Base-by-base conservation (phyloP, 2,113 vertebrate species). In the Mohoua ochrocephala region DNA sequence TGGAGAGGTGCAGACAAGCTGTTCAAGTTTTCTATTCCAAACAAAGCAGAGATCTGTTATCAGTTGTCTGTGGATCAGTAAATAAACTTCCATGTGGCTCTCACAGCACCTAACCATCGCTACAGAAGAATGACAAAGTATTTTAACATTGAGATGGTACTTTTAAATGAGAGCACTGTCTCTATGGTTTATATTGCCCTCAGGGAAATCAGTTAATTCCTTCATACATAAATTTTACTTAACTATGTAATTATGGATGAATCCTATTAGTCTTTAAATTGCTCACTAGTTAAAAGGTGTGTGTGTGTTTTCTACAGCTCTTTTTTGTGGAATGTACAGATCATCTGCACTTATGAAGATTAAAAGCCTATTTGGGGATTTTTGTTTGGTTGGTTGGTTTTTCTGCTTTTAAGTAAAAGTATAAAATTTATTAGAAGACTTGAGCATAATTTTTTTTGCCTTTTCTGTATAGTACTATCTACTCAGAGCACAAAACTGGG, bases 1-100 rank as follows among this genome's bases (percentile, higher is more conserved):
- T 97, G 98, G 99, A 98, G 98, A 98, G 98, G 98, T 98, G 98
- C 97, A 94, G 98, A 98, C 98, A 99, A 99, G 98, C 98, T 99
- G 98, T 99, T 98, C 97, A 94, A 98, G 97, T 97, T 98, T 98
- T 98, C 97, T 98, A 98, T 98, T 98, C 98, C 98, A 98, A 98
- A 98, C 98, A 98, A 98, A 98, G 98, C 98, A 91, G 97, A 97
- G 97, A 96, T 95, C 93, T 85, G 97, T 98, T 98, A 98, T 97
- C 98, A 98, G 98, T 98, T 98, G 97, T 98, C 97, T 98, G 97
- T 87, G 93, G 98, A 98, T 97, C 98, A 97, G 98, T 98, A 98
- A 98, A 98, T 97, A 98, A 98, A 98, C 97, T 86, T 97, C 97
- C 95, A 60, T 64, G 93, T 86, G 97, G 96, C 97, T 98, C 97